Evolutionary conservation across 2,113 vertebrate genomes (phyloP), one percentile per base, ranked within the genome.

Genomic region (Bettongia penicillata): DNA sequence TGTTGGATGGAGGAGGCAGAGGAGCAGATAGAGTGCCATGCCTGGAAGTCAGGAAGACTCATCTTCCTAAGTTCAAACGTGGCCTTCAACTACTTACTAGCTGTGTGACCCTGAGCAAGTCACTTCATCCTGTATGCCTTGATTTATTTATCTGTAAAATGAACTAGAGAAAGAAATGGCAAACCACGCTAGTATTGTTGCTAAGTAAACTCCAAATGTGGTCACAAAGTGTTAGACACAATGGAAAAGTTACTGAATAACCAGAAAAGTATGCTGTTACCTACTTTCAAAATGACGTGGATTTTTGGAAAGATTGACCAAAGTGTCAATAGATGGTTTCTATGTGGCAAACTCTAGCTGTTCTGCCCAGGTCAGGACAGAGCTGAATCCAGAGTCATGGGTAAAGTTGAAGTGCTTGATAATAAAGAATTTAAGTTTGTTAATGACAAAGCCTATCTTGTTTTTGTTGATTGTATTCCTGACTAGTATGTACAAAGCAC

Each of bases 271-370:
- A 61, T 28, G 9, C 31, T 28, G 12, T 89, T 52, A 92, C 26
- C 84, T 92, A 1, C 90, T 97, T 94, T 57, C 5, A 26, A 53
- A 94, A 92, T 77, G 8, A 92, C 48, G 19, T 91, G 48, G 22
- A 9, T 26, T 93, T 89, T 92, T 28, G 22, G 8, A 77, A 55
- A 91, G 43, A 19, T 0, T 10, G 14, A 1, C 47, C 68, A 31
- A 47, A 68, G 14, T 92, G 26, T 50, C 51, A 84, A 49, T 50
- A 93, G 26, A 10, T 22, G 47, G 10, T 95, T 95, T 68, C 61
- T 68, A 1, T 12, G 12, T 16, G 6, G 37, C 12, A 19, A 68
- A 37, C 31, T 61, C 57, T 68, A 68, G 61, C 31, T 37, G 37
- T 84, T 84, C 37, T 84, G 37, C 19, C 19, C 7, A 43, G 68